A percentile compares a stretch with the other conserved stretches of the same genome.
Conservation (phyloP, 2,797 vertebrate genomes). For the Myripristis jacobus region DNA sequence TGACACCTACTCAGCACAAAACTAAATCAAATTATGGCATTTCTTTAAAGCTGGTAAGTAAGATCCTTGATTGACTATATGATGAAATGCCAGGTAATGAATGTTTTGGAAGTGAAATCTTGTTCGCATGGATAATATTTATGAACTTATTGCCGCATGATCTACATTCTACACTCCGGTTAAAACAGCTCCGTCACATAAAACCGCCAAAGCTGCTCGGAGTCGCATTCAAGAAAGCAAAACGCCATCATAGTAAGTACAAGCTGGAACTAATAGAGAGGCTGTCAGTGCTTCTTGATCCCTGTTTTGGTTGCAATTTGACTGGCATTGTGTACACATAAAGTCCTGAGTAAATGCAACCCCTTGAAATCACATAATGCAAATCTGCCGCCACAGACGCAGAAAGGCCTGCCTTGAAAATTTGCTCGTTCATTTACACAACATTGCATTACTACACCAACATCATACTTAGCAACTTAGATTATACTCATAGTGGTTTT, state of each 20-base stretch:
- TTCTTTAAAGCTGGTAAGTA: not conserved
- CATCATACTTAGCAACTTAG: not conserved
- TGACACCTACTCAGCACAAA: not conserved
- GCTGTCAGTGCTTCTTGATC: not conserved
- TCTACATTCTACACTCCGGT: not conserved
- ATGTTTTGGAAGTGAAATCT: too few species aligned
- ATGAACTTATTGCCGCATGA: not conserved
- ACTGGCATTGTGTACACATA: not conserved
- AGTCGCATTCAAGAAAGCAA: not conserved
- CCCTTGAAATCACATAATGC: not conserved
- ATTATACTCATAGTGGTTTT: not conserved
- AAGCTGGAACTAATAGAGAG: not conserved
- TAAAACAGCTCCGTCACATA: not conserved
- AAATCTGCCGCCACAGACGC: not conserved
- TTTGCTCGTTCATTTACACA: constrained; percentile 2
- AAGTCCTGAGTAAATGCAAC: not conserved
- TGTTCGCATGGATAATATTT: not conserved
- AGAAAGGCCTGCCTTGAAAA: not conserved
- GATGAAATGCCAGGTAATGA: too few species aligned
- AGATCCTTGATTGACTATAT: too few species aligned
- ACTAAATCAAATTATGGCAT: not conserved
- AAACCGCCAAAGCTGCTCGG: not conserved
- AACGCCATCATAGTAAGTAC: not conserved
- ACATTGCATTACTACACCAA: not conserved
- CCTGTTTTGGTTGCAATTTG: not conserved